A percentile compares a stretch with the other conserved stretches of the same genome.
Conservation (phyloP, 2,888 invertebrate genomes). For the Melanophora roralis region DNA sequence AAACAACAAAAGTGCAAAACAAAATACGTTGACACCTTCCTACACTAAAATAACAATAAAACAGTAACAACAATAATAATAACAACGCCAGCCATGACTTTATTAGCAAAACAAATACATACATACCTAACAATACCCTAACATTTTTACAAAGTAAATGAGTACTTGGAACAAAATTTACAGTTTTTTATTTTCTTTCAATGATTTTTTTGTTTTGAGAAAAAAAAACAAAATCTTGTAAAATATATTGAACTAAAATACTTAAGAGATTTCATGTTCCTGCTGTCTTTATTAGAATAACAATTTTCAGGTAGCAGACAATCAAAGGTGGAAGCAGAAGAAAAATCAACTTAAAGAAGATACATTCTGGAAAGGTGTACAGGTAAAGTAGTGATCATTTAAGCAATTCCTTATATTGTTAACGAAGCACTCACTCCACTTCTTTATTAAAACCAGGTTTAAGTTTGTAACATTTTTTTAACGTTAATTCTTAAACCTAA, state of each 20-base stretch:
- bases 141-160: conserved; percentile 25
- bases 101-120: too few species aligned
- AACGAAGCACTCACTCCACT: too few species aligned
- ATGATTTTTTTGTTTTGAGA: not conserved
- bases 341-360: too few species aligned
- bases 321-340: not conserved
- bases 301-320: not conserved
- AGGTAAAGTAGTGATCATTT: too few species aligned
- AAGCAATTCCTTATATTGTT: too few species aligned
- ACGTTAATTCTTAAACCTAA: too few species aligned
- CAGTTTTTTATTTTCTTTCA: not conserved
- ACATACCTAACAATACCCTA: too few species aligned
- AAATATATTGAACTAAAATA: conserved; percentile 36
- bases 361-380: too few species aligned
- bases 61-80: conserved; percentile 15
- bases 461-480: too few species aligned
- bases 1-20: not conserved
- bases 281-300: not conserved
- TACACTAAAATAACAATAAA: conserved; percentile 27
- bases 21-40: conserved; percentile 41
- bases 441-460: too few species aligned
- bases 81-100: not conserved
- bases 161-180: too few species aligned
- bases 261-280: conserved; percentile 1
- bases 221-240: conserved; percentile 19